Base-by-base conservation (phyloP, 1,140 invertebrate genomes). In the Cataglyphis hispanica region DNA sequence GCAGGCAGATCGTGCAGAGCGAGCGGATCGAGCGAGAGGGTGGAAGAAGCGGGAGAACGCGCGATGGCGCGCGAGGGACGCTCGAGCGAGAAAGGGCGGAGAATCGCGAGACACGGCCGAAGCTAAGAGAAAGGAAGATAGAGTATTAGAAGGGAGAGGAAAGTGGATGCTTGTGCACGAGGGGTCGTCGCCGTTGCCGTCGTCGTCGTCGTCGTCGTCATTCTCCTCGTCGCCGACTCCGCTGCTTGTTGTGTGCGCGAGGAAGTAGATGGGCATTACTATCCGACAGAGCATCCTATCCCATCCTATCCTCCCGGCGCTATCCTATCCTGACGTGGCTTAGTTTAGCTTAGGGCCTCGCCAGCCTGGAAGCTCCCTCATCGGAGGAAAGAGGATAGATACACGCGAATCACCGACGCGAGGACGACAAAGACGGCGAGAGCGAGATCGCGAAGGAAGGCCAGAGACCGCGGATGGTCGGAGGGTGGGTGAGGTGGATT, bases 331-430 rank as follows among this genome's bases (percentile, higher is more conserved):
- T 90, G 86, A 88, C 92, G 92, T 92, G 91, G 92, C 93, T 93
- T 93, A 94, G 93, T 92, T 93, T 93, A 93, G 93, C 93, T 94
- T 93, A 94, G 92, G 91, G 92, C 89, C 92, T 90, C 91, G 91
- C 89, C 85, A 91, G 75, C 89, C 85, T 84, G 88, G 88, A 86
- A 84, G 81, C 66, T 86, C 76, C 46, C 50, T 85, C 76, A 58
- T 67, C 76, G 61, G 76, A 86, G 50, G 64, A 66, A 87, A 77
- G 67, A 81, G 78, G 87, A 90, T 34, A 75, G 78, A 87, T 46
- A 67, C 88, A 77, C 70, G 86, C 77, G 78, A 40, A 61, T 61
- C 58, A 40, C 61, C 19, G 22, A 72, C 60, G 34, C 61, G 25
- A 76, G 34, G 11, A 56, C 69, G 67, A 86, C 66, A 34, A 50